phyloP scores from a whole-genome alignment of 2,888 invertebrate genomes.

The Sarcophaga caerulescens region DNA sequence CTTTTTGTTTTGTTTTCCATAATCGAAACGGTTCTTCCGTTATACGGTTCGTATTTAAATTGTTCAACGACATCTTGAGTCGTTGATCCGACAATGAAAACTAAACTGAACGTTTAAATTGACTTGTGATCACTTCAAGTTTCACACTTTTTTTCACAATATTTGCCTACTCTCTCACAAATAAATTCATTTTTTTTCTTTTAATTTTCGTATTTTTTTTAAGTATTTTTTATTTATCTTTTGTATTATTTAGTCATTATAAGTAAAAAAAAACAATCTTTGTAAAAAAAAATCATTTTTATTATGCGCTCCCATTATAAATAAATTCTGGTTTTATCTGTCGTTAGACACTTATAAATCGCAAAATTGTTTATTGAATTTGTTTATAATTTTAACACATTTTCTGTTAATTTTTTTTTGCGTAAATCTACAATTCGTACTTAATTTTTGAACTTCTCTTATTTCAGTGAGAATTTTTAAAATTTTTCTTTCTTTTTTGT shows the following conservation, averaged over 20 bases:
- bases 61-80: slow-evolving; percentile 74
- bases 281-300: too few species aligned
- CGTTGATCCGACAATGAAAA: slow-evolving; percentile 39
- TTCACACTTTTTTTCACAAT: slow-evolving; percentile 41
- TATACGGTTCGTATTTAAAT: slow-evolving; percentile 64
- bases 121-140: neutral
- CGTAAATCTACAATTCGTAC: neutral
- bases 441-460: neutral
- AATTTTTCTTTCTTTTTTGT: neutral
- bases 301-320: slow-evolving; percentile 37
- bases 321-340: slow-evolving; percentile 34
- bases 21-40: slow-evolving; percentile 72
- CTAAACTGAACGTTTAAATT: slow-evolving; percentile 25
- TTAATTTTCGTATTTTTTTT: slow-evolving; percentile 11
- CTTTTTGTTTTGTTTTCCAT: slow-evolving; percentile 77
- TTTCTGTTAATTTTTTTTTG: slow-evolving; percentile 8
- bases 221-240: slow-evolving; percentile 22
- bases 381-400: slow-evolving; percentile 24
- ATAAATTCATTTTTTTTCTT: neutral
- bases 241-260: slow-evolving; percentile 20
- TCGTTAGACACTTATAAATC: slow-evolving; percentile 13
- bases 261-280: neutral
- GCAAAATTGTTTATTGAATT: slow-evolving; percentile 36
- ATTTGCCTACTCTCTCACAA: neutral
- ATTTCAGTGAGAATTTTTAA: neutral